These are phyloP conservation scores for Fukomys damarensis DNA, from an alignment of 2,113 vertebrate species.

Conservation along the genomic window DNA sequence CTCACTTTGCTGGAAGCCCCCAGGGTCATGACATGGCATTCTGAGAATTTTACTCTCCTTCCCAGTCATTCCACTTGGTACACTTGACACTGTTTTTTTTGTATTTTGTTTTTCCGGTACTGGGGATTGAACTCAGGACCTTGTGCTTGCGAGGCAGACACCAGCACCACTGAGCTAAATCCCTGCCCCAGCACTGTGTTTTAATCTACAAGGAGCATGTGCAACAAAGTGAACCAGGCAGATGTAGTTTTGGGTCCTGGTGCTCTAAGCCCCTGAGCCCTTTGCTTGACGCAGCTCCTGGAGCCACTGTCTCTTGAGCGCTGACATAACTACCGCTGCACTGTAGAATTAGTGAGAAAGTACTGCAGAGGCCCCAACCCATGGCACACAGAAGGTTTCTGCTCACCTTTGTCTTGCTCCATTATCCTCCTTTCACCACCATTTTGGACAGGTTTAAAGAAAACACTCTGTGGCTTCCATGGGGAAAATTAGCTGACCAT, in stretches of 20 bases:
- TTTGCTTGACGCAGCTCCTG: not conserved
- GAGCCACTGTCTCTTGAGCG: not conserved
- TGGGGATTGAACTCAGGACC: too few species aligned
- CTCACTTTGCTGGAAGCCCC: not conserved
- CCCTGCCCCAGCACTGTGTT: not conserved
- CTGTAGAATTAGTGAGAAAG: not conserved
- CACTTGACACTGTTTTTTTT: not conserved
- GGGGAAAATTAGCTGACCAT: slow-evolving; percentile 32
- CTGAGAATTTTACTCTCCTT: not conserved
- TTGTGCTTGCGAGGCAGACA: too few species aligned
- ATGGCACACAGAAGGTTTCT: not conserved
- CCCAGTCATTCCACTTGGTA: not conserved
- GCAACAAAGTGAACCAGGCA: not conserved
- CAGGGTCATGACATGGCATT: not conserved
- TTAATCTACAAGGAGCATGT: not conserved
- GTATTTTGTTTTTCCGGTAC: too few species aligned
- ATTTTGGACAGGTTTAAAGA: slow-evolving; percentile 47
- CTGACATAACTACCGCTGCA: not conserved
- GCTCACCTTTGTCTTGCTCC: not conserved
- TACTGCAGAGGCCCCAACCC: too few species aligned
- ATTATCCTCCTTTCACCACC: not conserved
- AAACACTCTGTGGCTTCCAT: slow-evolving; percentile 29
- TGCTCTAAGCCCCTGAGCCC: not conserved
- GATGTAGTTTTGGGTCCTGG: not conserved
- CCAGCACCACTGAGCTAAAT: too few species aligned